Base-by-base conservation (phyloP, 2,113 vertebrate genomes). In the Oreamnos americanus region DNA sequence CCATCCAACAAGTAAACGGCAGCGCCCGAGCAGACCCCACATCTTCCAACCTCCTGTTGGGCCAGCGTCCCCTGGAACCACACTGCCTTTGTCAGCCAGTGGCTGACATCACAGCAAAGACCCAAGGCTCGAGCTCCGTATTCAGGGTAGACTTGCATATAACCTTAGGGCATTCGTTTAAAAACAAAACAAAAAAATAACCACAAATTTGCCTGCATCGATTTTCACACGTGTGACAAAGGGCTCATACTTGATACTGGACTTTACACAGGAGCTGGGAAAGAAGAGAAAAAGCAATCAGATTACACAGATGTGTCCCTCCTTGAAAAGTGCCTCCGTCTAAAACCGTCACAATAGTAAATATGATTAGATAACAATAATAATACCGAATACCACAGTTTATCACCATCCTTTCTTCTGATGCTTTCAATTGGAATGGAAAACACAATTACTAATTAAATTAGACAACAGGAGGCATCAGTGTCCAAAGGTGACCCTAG, bases 381-480 rank as follows among this genome's bases (percentile, higher is more conserved):
- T 90, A 98, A 90, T 84, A 86, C 79, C 79, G 78, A 93, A 90
- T 43, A 49, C 93, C 96, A 93, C 85, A 55, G 89, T 95, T 96
- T 97, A 97, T 94, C 67, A 83, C 26, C 39, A 45, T 51, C 84
- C 90, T 96, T 97, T 97, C 96, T 96, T 96, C 71, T 4, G 91
- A 97, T 84, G 95, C 95, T 95, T 98, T 97, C 98, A 83, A 62
- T 26, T 94, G 97, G 96, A 98, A 98, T 81, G 36, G 94, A 97
- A 98, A 97, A 93, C 93, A 96, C 96, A 79, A 94, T 90, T 91
- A 97, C 97, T 98, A 98, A 98, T 98, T 98, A 97, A 97, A 98
- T 98, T 90, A 94, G 98, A 92, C 96, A 87, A 96, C 97, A 90
- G 97, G 98, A 96, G 97, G 97, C 55, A 83, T 78, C 96, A 53